Evolutionary conservation across 2,888 invertebrate genomes (phyloP).

Genomic region (Drosophila rubida): DNA sequence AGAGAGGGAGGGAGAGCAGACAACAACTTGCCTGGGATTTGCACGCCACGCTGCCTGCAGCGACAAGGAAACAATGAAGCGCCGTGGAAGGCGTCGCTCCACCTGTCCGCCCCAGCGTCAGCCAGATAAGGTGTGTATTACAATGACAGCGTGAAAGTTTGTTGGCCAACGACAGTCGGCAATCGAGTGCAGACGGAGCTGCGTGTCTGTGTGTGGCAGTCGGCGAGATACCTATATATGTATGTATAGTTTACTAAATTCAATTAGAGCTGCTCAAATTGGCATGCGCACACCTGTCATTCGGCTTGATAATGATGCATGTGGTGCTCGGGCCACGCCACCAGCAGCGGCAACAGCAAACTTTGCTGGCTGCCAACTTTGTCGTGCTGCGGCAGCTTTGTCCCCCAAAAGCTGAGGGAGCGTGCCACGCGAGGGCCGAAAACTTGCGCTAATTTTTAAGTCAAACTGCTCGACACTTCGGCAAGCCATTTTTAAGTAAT

Average conservation of each 20-base stretch:
- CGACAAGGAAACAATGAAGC: slow-evolving; percentile 44
- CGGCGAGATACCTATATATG: slow-evolving; percentile 19
- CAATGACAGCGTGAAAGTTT: slow-evolving; percentile 78
- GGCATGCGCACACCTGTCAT: slow-evolving; percentile 81
- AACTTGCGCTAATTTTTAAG: slow-evolving; percentile 69
- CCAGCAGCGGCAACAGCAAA: slow-evolving; percentile 60
- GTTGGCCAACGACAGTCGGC: slow-evolving; percentile 43
- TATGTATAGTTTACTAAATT: slow-evolving; percentile 75
- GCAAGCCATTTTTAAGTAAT: slow-evolving; percentile 68
- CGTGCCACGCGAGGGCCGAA: slow-evolving; percentile 3
- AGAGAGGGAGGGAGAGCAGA: slow-evolving; percentile 17
- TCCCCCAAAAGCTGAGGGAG: not conserved
- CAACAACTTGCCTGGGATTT: slow-evolving; percentile 76
- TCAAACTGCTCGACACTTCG: slow-evolving; percentile 62
- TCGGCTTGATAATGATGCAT: slow-evolving; percentile 77
- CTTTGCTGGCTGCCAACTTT: slow-evolving; percentile 63
- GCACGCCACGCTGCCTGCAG: slow-evolving; percentile 70
- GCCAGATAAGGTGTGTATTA: slow-evolving; percentile 73
- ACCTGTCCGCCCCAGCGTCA: not conserved
- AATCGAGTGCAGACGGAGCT: slow-evolving; percentile 46
- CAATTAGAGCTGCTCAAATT: slow-evolving; percentile 80
- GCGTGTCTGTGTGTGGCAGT: not conserved
- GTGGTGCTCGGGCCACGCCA: slow-evolving; percentile 63
- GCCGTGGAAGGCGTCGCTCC: slow-evolving; percentile 32
- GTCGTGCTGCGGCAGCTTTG: slow-evolving; percentile 50